Percentiles rank a stretch among this genome's conserved stretches.
phyloP scores from a whole-genome alignment of 2,888 invertebrate genomes.

The Choreutis nemorana region DNA sequence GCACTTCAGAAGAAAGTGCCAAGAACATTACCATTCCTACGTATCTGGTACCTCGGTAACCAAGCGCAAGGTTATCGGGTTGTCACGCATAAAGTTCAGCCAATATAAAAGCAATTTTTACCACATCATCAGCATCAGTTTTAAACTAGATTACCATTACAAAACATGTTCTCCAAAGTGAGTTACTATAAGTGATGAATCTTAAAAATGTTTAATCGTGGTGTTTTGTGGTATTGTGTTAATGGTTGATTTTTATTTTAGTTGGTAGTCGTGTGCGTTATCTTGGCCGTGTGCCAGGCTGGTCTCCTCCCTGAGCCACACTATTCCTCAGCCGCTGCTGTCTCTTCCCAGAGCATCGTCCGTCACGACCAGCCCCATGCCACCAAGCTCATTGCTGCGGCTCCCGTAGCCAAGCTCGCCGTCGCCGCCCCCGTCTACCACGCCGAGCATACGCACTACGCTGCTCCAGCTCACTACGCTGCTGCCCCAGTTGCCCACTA shows the following conservation, averaged over 20 bases:
- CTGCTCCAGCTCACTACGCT: too few species aligned
- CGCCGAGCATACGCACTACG: conserved; percentile 13
- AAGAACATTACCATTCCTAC: too few species aligned
- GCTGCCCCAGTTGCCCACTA: too few species aligned
- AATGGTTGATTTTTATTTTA: conserved; percentile 7
- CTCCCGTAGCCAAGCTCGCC: conserved; percentile 13
- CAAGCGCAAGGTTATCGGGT: too few species aligned
- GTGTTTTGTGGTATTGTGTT: neutral
- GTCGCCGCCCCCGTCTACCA: conserved; percentile 15
- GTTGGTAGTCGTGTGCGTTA: neutral
- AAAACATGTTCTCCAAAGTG: neutral
- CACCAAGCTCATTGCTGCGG: conserved; percentile 12
- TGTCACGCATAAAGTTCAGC: too few species aligned
- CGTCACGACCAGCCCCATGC: conserved; percentile 22
- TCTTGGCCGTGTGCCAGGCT: conserved; percentile 5
- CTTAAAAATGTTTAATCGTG: neutral
- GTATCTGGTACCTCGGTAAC: too few species aligned
- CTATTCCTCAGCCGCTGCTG: conserved; percentile 13
- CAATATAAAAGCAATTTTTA: too few species aligned
- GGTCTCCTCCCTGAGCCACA: conserved; percentile 16
- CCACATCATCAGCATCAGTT: too few species aligned
- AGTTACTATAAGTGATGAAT: neutral
- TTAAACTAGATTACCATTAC: neutral
- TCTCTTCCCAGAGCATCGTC: conserved; percentile 16
- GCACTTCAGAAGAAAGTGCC: too few species aligned